Conservation (phyloP, 2,113 vertebrate genomes). For the Neogobius melanostomus region DNA sequence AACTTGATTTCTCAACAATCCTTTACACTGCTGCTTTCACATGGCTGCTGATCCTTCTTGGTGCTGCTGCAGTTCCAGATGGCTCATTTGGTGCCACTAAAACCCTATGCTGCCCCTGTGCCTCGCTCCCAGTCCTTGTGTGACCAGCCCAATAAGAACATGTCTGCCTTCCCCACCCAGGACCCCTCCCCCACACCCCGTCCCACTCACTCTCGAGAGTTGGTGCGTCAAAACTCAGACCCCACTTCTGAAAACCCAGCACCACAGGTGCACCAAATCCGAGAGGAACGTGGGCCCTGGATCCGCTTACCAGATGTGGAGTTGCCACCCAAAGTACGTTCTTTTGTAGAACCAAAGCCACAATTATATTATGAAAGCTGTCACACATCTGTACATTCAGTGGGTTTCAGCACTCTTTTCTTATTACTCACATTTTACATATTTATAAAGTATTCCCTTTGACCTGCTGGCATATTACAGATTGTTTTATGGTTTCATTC, state of each 20-base stretch:
- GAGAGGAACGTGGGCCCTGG: conserved; percentile 83
- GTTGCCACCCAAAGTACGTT: conserved; percentile 85
- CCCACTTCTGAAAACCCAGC: conserved; percentile 88
- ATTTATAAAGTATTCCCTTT: neutral
- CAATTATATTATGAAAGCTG: neutral
- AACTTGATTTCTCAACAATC: conserved; percentile 37
- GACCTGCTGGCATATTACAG: neutral
- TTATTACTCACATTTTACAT: neutral
- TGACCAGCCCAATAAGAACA: conserved; percentile 89
- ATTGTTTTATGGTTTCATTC: neutral
- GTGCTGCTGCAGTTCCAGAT: conserved; percentile 83
- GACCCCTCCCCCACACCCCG: conserved; percentile 78
- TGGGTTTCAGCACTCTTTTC: neutral
- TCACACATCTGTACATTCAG: neutral
- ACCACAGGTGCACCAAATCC: conserved; percentile 71
- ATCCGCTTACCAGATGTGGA: conserved; percentile 83
- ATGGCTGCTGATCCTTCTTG: conserved; percentile 33
- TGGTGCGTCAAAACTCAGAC: conserved; percentile 90
- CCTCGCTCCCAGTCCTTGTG: conserved; percentile 93
- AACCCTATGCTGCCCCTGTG: conserved; percentile 88
- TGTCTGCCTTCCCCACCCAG: conserved; percentile 87
- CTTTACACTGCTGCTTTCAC: conserved; percentile 24
- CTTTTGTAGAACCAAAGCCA: neutral
- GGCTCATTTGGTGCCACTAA: conserved; percentile 89
- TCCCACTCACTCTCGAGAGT: conserved; percentile 80